Percentiles rank a stretch among this genome's conserved stretches.
These are phyloP conservation scores for Drosophila ambigua DNA, from an alignment of 1,140 invertebrate species.

Conservation along the genomic window DNA sequence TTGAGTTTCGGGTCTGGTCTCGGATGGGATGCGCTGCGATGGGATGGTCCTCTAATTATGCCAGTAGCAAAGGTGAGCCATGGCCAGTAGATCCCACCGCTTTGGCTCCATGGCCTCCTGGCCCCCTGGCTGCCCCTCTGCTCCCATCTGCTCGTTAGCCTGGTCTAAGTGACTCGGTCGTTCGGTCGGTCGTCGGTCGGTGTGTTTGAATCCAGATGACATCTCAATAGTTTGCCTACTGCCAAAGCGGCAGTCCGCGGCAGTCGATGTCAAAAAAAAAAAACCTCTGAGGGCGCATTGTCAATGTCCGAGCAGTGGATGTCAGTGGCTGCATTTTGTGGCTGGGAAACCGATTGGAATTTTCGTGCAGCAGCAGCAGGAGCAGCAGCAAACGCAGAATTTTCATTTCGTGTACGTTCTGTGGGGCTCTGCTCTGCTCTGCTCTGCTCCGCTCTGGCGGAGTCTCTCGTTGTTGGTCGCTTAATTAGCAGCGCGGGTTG, in stretches of 20 bases:
- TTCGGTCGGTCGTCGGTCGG: conserved; percentile 35
- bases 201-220: conserved; percentile 71
- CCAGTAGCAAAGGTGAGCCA: conserved; percentile 39
- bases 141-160: conserved; percentile 52
- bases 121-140: conserved; percentile 27
- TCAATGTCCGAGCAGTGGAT: conserved; percentile 69
- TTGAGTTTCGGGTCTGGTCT: neutral
- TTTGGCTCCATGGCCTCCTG: too few relatives aligned
- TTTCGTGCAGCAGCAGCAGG: conserved; percentile 31
- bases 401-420: conserved; percentile 46
- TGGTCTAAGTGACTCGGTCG: neutral
- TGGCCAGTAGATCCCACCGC: neutral
- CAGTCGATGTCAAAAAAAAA: conserved; percentile 61
- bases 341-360: conserved; percentile 47
- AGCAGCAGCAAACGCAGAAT: conserved; percentile 57
- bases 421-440: neutral
- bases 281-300: conserved; percentile 69
- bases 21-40: too few relatives aligned
- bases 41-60: conserved; percentile 68
- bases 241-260: conserved; percentile 27
- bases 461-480: conserved; percentile 60
- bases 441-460: too few relatives aligned
- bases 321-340: conserved; percentile 42
- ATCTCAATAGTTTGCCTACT: conserved; percentile 71
- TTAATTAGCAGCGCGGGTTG: conserved; percentile 70